Conservation (phyloP, 2,888 invertebrate genomes). For the Melanophora roralis region DNA sequence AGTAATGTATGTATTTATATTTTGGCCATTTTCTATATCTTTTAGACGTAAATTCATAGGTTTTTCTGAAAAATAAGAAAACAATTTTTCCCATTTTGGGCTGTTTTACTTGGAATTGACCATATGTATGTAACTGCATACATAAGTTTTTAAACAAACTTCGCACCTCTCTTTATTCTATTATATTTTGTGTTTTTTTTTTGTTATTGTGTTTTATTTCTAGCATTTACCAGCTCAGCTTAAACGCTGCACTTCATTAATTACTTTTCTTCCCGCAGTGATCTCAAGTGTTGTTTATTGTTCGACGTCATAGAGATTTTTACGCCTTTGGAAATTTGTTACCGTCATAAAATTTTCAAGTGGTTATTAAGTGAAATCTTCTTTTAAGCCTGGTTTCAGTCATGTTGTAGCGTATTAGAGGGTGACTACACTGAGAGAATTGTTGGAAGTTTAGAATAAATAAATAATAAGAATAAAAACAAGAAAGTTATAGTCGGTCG, state of each 20-base stretch:
- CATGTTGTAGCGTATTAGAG: not conserved
- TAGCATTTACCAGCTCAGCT: not conserved
- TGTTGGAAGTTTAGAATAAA: too few relatives aligned
- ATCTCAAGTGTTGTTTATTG: constrained; percentile 68
- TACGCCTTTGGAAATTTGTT: constrained; percentile 64
- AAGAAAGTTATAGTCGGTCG: too few relatives aligned
- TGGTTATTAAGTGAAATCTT: constrained; percentile 68
- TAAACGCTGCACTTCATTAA: constrained; percentile 48
- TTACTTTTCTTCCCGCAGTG: constrained; percentile 64
- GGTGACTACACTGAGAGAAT: constrained; percentile 21
- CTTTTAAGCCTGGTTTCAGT: constrained; percentile 54
- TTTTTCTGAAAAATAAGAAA: too few relatives aligned
- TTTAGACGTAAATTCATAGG: too few relatives aligned
- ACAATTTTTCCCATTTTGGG: too few relatives aligned
- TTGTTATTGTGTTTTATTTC: constrained; percentile 7
- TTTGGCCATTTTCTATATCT: too few relatives aligned
- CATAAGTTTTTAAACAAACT: constrained; percentile 56
- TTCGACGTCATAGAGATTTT: constrained; percentile 66
- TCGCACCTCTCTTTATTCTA: constrained; percentile 51
- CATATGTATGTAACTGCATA: not conserved
- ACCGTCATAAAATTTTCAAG: constrained; percentile 64
- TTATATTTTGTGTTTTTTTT: constrained; percentile 12
- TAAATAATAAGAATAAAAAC: too few relatives aligned
- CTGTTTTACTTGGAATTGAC: too few relatives aligned
- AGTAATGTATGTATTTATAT: too few relatives aligned